Conservation (phyloP, 2,797 vertebrate species). For the Enteromius fasciolatus region DNA sequence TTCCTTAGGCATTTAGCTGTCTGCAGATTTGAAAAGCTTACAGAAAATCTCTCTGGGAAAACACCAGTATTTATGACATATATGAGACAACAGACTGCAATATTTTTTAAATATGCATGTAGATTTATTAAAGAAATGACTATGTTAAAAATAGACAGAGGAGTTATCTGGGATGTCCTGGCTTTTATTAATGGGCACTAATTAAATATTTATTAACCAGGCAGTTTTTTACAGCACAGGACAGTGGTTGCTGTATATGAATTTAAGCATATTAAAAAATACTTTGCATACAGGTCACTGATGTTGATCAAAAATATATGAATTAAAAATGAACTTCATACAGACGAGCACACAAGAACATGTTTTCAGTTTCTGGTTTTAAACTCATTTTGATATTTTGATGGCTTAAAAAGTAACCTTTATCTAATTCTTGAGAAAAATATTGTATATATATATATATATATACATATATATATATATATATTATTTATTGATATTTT, state of each 20-base stretch:
- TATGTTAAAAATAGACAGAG: slow-evolving; percentile 18
- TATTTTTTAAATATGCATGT: not conserved
- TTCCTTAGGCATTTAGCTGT: slow-evolving; percentile 37
- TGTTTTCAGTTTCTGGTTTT: not conserved
- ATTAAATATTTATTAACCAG: slow-evolving; percentile 3
- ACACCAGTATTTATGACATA: slow-evolving; percentile 27
- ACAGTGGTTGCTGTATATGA: not conserved
- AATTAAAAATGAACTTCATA: not conserved
- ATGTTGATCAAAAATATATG: slow-evolving; percentile 3
- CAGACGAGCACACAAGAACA: too few species aligned
- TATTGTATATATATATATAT: too few species aligned
- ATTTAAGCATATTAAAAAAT: not conserved
- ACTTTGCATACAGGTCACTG: not conserved
- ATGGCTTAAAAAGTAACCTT: not conserved
- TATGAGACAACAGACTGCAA: slow-evolving; percentile 13
- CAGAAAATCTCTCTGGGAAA: slow-evolving; percentile 21
- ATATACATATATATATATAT: too few species aligned
- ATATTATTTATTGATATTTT: too few species aligned
- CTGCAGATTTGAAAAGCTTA: slow-evolving; percentile 29
- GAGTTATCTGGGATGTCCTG: not conserved
- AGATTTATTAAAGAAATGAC: not conserved
- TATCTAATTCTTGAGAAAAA: not conserved
- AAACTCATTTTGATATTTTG: not conserved
- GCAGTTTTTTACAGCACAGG: not conserved
- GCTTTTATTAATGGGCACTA: not conserved